These are phyloP conservation scores for Plebejus melissa DNA, from an alignment of 2,888 invertebrate genomes.

Conservation along the genomic window DNA sequence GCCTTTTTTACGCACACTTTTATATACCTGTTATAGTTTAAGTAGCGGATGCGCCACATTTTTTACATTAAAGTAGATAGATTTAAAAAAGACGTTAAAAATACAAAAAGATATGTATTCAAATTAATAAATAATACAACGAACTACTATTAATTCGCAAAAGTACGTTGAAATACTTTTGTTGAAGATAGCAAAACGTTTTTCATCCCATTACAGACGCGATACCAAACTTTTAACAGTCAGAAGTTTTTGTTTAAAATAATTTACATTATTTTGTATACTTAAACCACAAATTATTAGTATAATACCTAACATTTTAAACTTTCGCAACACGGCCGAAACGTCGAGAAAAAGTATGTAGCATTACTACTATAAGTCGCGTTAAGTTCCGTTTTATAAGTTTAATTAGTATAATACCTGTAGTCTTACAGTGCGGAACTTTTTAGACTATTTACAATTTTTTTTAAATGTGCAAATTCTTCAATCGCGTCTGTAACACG, in stretches of 20 bases:
- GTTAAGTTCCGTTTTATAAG: too few species aligned
- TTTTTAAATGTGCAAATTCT: background rate
- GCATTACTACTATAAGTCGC: too few species aligned
- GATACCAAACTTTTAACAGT: background rate
- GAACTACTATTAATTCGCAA: slow-evolving; percentile 58
- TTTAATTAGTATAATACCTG: background rate
- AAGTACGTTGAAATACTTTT: slow-evolving; percentile 33
- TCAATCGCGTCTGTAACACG: background rate
- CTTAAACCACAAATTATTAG: background rate
- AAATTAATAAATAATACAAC: slow-evolving; percentile 61
- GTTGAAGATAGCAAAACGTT: background rate
- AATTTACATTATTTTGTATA: background rate
- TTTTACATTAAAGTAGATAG: slow-evolving; percentile 56
- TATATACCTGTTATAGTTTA: slow-evolving; percentile 52
- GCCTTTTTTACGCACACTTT: slow-evolving; percentile 48
- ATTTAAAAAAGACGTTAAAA: slow-evolving; percentile 51
- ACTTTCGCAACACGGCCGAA: too few species aligned
- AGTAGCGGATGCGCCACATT: slow-evolving; percentile 44
- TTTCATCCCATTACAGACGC: background rate
- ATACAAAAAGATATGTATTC: slow-evolving; percentile 43
- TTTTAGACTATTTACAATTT: background rate
- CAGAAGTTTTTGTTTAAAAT: background rate
- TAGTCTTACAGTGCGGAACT: background rate
- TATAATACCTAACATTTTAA: too few species aligned
- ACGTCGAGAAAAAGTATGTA: too few species aligned